Evolutionary conservation across 1,140 invertebrate species (phyloP).

Genomic region (roundworm (Caenorhabditis elegans)): DNA sequence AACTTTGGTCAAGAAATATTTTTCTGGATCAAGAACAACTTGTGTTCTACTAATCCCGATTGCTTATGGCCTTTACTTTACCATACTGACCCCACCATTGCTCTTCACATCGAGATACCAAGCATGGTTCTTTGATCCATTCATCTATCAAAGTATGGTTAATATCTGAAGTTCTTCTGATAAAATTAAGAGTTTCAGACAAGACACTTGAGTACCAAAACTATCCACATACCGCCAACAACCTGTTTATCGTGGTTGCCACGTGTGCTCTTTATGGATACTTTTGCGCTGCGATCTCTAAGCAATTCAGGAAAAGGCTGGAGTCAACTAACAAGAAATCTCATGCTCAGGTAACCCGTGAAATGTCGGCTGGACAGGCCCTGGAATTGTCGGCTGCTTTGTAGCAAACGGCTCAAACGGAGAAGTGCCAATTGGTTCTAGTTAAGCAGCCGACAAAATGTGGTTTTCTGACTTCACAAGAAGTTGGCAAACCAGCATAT

Average conservation of each 20-base stretch:
- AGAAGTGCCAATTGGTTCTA: no score
- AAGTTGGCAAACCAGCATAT: no score
- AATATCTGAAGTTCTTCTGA: no score
- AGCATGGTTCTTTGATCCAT: conserved; percentile 49
- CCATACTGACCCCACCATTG: conserved; percentile 37
- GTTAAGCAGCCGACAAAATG: no score
- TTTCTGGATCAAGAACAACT: conserved; percentile 10
- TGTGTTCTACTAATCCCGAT: conserved; percentile 32
- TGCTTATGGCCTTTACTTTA: conserved; percentile 38
- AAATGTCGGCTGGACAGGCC: background rate
- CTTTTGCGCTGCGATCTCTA: conserved; percentile 5
- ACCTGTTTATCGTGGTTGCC: conserved; percentile 31
- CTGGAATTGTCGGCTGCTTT: no score
- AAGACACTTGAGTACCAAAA: conserved; percentile 39
- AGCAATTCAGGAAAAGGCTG: background rate
- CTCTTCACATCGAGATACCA: conserved; percentile 38
- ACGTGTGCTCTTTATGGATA: conserved; percentile 40
- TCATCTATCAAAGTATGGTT: background rate
- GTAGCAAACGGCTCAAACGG: no score
- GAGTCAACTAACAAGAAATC: conserved; percentile 3
- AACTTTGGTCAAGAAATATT: background rate
- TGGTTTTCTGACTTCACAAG: no score
- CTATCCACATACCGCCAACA: conserved; percentile 33
- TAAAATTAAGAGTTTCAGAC: no score
- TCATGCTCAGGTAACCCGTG: background rate